phyloP scores from a whole-genome alignment of 2,888 invertebrate genomes.

The Thymelicus lineola region DNA sequence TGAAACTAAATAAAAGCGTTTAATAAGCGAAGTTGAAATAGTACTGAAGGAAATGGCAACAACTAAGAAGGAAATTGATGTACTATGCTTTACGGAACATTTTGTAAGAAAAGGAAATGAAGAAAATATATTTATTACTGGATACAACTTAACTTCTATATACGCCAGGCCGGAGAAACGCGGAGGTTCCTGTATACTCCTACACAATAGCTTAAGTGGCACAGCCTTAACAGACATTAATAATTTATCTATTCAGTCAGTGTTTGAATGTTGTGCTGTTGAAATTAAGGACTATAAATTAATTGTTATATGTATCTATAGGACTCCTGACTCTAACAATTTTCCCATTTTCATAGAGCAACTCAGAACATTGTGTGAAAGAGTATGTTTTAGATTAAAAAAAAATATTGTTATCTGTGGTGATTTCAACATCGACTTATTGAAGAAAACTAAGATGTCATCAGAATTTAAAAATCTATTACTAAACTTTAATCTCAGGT shows the following conservation, averaged over 20 bases:
- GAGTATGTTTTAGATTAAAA: not conserved
- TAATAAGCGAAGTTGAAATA: not conserved
- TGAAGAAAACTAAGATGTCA: too few relatives aligned
- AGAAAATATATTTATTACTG: not conserved
- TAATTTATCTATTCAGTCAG: not conserved
- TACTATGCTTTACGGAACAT: not conserved
- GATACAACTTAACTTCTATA: not conserved
- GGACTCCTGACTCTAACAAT: not conserved
- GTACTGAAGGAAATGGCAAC: not conserved
- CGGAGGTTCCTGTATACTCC: not conserved
- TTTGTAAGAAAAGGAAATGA: not conserved
- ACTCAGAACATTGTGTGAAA: not conserved
- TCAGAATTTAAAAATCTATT: too few relatives aligned
- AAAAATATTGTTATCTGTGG: not conserved
- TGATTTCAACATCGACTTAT: not conserved
- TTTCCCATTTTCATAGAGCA: conserved; percentile 1
- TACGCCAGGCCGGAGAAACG: not conserved
- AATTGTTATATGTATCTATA: not conserved
- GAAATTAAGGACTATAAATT: not conserved
- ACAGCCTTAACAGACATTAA: not conserved
- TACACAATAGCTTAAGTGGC: not conserved
- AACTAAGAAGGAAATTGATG: not conserved
- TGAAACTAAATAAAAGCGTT: too few relatives aligned
- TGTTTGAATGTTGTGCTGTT: not conserved
- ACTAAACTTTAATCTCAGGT: too few relatives aligned